Evolutionary conservation across 2,113 vertebrate genomes (phyloP).

Genomic region (Kryptolebias marmoratus): DNA sequence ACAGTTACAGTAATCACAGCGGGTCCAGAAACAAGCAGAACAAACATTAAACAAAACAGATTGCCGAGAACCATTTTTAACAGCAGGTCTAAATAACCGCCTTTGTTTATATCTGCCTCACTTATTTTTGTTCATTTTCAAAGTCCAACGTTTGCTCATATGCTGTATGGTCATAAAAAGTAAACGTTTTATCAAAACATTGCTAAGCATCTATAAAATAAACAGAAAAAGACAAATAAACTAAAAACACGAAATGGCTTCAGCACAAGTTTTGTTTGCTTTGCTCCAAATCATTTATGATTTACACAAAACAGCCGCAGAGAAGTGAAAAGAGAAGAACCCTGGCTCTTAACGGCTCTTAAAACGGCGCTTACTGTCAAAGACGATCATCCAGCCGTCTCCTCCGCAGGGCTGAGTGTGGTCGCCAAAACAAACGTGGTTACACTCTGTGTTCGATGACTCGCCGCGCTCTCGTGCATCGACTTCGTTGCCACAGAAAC

Average conservation of each 20-base stretch:
- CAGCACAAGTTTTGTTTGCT: not conserved
- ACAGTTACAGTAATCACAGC: too few relatives aligned
- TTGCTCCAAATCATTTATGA: not conserved
- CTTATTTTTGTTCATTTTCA: not conserved
- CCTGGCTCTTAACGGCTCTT: not conserved
- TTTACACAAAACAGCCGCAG: not conserved
- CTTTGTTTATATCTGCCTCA: not conserved
- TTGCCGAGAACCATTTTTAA: too few relatives aligned
- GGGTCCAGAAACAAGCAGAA: too few relatives aligned
- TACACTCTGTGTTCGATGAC: conserved; percentile 92
- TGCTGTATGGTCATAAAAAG: not conserved
- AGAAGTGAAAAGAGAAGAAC: not conserved
- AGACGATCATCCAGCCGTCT: conserved; percentile 95
- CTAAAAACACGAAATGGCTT: not conserved
- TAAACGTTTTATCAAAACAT: too few relatives aligned
- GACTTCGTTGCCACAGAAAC: conserved; percentile 94
- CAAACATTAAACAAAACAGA: too few relatives aligned
- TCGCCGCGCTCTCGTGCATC: conserved; percentile 88
- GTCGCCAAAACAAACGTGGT: conserved; percentile 96
- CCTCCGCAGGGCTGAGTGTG: conserved; percentile 96
- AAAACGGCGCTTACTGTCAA: conserved; percentile 88
- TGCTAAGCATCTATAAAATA: too few relatives aligned
- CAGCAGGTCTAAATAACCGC: too few relatives aligned
- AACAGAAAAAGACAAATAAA: not conserved
- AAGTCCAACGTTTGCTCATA: not conserved